Conservation (phyloP, 2,888 invertebrate species). For the Diaperis boleti region DNA sequence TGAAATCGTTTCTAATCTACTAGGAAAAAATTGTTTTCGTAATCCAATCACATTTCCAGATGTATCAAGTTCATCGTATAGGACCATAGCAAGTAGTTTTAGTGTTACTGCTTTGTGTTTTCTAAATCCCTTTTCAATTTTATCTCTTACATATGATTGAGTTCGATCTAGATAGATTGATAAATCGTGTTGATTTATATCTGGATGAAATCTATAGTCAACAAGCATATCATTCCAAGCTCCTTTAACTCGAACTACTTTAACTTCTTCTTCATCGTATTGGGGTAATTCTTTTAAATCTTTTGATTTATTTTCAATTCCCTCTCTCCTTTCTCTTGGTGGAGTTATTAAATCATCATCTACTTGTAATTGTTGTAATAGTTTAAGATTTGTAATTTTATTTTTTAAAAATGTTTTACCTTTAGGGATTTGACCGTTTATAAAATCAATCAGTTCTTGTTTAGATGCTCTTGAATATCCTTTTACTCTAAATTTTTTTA, state of each 20-base stretch:
- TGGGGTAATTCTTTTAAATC: constrained; percentile 13
- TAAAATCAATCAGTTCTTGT: constrained; percentile 17
- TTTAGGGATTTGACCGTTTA: constrained; percentile 14
- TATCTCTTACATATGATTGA: constrained; percentile 7
- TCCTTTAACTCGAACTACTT: constrained; percentile 26
- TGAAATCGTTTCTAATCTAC: constrained; percentile 24
- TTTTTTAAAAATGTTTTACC: constrained; percentile 11
- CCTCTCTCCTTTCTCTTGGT: too few relatives aligned
- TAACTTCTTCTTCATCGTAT: constrained; percentile 62
- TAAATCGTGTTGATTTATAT: constrained; percentile 22
- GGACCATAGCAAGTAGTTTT: constrained; percentile 16
- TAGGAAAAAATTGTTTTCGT: too few relatives aligned
- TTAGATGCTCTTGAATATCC: constrained; percentile 19
- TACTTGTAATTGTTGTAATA: too few relatives aligned
- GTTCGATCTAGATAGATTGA: constrained; percentile 22
- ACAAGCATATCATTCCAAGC: constrained; percentile 27
- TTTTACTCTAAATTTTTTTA: constrained; percentile 16
- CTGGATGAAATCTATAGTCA: constrained; percentile 22
- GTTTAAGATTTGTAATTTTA: constrained; percentile 17
- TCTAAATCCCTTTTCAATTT: constrained; percentile 8
- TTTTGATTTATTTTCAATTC: too few relatives aligned
- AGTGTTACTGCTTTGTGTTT: constrained; percentile 14
- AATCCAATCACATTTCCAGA: constrained; percentile 18
- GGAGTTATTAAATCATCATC: too few relatives aligned
- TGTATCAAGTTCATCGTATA: constrained; percentile 16